Evolutionary conservation across 2,888 invertebrate species (phyloP), one percentile per base, ranked within the genome.

Genomic region (Cactoblastis cactorum): DNA sequence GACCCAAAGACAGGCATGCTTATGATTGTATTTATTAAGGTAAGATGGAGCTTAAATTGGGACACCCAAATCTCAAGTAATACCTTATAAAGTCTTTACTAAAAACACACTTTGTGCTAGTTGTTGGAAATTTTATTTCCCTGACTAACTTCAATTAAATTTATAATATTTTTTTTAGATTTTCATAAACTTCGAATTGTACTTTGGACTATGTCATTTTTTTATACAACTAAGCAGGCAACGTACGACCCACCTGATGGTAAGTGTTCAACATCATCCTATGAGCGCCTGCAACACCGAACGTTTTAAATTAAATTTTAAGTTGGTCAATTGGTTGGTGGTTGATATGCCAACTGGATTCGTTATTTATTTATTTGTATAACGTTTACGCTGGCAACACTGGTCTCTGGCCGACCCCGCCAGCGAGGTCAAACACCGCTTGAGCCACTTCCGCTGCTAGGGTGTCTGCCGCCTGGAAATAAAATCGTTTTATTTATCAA

Each of bases 401-500:
- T 0, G 95, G 94, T 53, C 92, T 85, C 0, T 91, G 85, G 2
- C 96, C 96, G 8, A 94, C 91, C 2, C 97, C 97, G 1, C 94
- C 95, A 2, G 96, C 97, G 50, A 95, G 69, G 62, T 94, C 92
- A 71, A 93, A 93, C 8, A 97, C 97, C 3, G 93, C 92, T 58
- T 91, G 77, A 0, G 95, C 93, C 6, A 98, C 95, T 77, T 96
- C 93, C 2, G 92, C 87, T 0, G 95, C 95, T 53, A 98, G 80
- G 63, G 87, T 88, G 47, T 95, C 93, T 0, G 95, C 93, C 57
- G 92, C 90, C 85, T 90, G 90, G 3, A 64, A 67, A 51, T 57
- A 64, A 47, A 48, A n/a, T n/a, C n/a, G n/a, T n/a, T n/a, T n/a
- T n/a, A n/a, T n/a, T n/a, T n/a, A n/a, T n/a, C n/a, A n/a, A n/a